Conservation (phyloP, 2,888 invertebrate genomes). For the Neuroscelio doddi region DNA sequence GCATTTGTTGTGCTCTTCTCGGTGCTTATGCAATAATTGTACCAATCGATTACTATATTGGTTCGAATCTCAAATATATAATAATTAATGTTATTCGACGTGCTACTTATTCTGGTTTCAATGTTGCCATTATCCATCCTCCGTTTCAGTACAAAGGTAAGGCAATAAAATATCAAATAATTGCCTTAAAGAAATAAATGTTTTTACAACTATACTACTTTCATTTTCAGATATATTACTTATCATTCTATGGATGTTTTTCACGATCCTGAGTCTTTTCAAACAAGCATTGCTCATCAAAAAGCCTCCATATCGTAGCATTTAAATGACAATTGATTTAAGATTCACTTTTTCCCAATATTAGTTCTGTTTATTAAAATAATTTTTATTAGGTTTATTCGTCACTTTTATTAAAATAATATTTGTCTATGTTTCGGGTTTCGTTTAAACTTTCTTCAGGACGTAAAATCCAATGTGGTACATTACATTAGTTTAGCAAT, state of each 20-base stretch:
- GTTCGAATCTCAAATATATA: conserved; percentile 80
- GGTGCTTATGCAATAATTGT: conserved; percentile 78
- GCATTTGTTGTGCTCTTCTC: conserved; percentile 78
- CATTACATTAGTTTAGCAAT: no score
- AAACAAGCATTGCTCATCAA: conserved; percentile 69
- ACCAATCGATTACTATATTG: conserved; percentile 78
- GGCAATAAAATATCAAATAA: not conserved
- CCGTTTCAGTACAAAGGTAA: conserved; percentile 78
- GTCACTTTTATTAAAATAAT: no score
- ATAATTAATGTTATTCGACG: conserved; percentile 79
- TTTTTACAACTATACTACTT: conserved; percentile 29
- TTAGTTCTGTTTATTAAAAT: no score
- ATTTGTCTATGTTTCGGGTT: no score
- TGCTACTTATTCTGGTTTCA: conserved; percentile 76
- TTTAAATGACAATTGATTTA: not conserved
- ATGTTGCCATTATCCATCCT: conserved; percentile 75
- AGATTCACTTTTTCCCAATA: no score
- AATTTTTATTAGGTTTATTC: no score
- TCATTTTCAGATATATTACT: conserved; percentile 76
- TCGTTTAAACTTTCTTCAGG: no score
- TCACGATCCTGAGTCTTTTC: conserved; percentile 74
- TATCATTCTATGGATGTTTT: conserved; percentile 74
- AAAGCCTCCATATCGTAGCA: not conserved
- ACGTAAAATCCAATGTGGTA: no score
- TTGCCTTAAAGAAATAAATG: not conserved